Conservation (phyloP, 2,888 invertebrate species). For the Physocephala rufipes region DNA sequence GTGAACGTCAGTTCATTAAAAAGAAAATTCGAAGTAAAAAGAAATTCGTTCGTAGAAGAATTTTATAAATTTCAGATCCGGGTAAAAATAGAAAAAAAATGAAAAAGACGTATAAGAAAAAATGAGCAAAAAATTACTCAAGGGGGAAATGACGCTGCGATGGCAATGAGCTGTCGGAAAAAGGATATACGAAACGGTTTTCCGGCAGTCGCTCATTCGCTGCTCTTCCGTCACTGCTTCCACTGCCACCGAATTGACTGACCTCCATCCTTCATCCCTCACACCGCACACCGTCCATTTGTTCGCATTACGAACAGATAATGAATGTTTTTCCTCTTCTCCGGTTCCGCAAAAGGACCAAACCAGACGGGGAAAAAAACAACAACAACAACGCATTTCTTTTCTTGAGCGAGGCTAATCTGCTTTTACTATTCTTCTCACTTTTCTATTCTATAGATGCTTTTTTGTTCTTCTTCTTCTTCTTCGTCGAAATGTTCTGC, state of each 20-base stretch:
- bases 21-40: neutral
- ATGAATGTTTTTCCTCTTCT: neutral
- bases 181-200: slow-evolving; percentile 18
- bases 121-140: neutral
- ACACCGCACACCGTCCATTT: too few species aligned
- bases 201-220: neutral
- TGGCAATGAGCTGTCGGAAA: slow-evolving; percentile 19
- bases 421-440: too few species aligned
- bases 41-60: neutral
- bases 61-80: neutral
- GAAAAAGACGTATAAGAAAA: neutral
- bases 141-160: neutral
- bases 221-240: neutral
- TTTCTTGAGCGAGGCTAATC: neutral
- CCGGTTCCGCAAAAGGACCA: too few species aligned
- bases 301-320: neutral
- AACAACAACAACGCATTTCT: too few species aligned
- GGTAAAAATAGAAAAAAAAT: neutral
- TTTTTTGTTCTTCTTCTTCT: too few species aligned
- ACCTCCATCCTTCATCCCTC: too few species aligned
- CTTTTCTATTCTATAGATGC: too few species aligned
- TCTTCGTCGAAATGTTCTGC: too few species aligned
- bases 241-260: too few species aligned
- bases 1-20: neutral
- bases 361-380: too few species aligned